Conservation (phyloP, 2,113 vertebrate genomes). For the Coptodon rendalli region DNA sequence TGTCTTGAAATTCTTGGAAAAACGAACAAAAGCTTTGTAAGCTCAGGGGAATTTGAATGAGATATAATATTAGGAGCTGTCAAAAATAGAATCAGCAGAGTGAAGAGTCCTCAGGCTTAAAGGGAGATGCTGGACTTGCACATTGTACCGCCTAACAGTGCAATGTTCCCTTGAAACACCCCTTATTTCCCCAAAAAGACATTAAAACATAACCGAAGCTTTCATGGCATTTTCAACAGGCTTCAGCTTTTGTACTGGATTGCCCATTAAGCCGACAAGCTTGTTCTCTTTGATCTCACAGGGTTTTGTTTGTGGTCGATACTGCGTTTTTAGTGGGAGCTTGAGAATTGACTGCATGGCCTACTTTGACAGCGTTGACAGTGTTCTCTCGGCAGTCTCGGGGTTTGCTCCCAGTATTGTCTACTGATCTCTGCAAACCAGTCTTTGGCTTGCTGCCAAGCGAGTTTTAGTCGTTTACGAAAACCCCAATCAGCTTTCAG, state of each 20-base stretch:
- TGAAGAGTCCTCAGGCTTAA: slow-evolving; percentile 7
- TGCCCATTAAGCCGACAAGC: background rate
- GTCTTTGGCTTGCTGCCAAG: background rate
- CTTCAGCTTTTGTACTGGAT: background rate
- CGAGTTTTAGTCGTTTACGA: background rate
- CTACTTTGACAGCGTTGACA: slow-evolving; percentile 18
- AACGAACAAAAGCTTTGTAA: slow-evolving; percentile 32
- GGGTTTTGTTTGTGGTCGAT: background rate
- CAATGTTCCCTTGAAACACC: background rate
- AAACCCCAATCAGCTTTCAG: background rate
- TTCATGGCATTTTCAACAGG: background rate
- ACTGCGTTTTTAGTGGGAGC: background rate
- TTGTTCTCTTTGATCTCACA: background rate
- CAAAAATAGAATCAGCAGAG: slow-evolving; percentile 18
- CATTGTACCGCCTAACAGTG: background rate
- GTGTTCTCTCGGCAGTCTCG: background rate
- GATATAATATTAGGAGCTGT: slow-evolving; percentile 17
- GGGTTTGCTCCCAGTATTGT: background rate
- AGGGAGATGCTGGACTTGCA: background rate
- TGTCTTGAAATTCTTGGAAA: slow-evolving; percentile 14
- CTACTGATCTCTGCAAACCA: background rate
- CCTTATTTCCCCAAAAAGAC: fast-evolving
- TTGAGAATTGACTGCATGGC: slow-evolving; percentile 15
- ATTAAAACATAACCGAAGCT: background rate
- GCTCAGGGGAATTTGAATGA: slow-evolving; percentile 17